A percentile compares a stretch with the other conserved stretches of the same genome.
Conservation (phyloP, 1,140 invertebrate genomes). For the Diorhabda elongata region DNA sequence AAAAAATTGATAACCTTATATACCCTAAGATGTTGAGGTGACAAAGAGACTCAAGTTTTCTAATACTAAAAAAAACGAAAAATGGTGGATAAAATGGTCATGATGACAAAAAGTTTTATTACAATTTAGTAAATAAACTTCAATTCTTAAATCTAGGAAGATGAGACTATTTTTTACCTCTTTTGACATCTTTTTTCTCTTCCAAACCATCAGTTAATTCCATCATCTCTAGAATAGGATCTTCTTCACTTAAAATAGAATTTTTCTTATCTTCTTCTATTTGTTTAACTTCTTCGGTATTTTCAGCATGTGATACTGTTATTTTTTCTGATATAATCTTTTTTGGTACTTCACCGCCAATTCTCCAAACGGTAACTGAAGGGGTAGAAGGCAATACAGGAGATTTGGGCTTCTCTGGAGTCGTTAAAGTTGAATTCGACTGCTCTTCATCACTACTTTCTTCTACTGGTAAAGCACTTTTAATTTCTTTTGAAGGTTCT, state of each 20-base stretch:
- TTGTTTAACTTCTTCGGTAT: background rate
- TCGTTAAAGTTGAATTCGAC: slow-evolving; percentile 10
- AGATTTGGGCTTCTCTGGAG: slow-evolving; percentile 6
- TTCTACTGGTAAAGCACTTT: slow-evolving; percentile 65
- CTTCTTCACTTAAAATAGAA: slow-evolving; percentile 21
- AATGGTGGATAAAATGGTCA: too few species aligned
- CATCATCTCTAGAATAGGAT: slow-evolving; percentile 49
- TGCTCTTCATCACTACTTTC: slow-evolving; percentile 69
- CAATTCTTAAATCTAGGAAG: slow-evolving; percentile 6
- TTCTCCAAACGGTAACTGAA: slow-evolving; percentile 1
- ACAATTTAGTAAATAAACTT: background rate
- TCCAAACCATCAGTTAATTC: slow-evolving; percentile 48
- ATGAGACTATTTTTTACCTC: slow-evolving; percentile 22
- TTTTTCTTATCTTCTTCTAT: background rate
- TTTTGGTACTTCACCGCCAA: background rate
- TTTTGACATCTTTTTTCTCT: slow-evolving; percentile 28
- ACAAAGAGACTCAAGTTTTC: too few species aligned
- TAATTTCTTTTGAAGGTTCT: slow-evolving; percentile 61
- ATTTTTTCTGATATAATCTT: background rate
- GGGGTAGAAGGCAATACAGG: background rate
- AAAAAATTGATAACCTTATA: too few species aligned
- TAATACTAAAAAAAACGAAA: too few species aligned
- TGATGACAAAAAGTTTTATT: too few species aligned
- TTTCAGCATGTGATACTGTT: background rate
- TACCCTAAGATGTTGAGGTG: too few species aligned